Conservation (phyloP, 2,797 vertebrate species). For the Lindbergichthys nudifrons region DNA sequence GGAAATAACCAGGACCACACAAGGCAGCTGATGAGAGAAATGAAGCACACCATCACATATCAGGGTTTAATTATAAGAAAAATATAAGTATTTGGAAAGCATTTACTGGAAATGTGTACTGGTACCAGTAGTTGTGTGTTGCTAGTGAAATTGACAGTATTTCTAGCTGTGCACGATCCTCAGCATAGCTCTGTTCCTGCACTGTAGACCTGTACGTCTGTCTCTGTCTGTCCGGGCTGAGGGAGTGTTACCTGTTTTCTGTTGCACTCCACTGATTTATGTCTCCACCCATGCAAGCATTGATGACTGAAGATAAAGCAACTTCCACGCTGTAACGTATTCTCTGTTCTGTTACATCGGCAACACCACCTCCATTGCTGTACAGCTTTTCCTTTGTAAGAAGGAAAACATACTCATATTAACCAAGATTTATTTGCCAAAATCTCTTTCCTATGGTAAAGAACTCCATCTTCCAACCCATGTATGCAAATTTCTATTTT, state of each 20-base stretch:
- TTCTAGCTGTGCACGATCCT: conserved; percentile 44
- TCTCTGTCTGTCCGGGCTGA: conserved; percentile 43
- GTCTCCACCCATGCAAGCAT: conserved; percentile 54
- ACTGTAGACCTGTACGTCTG: conserved; percentile 47
- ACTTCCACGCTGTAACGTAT: conserved; percentile 47
- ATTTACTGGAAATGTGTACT: conserved; percentile 19
- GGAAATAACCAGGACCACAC: conserved; percentile 22
- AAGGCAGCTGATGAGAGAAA: conserved; percentile 60
- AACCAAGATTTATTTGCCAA: conserved; percentile 80
- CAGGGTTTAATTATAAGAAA: conserved; percentile 40
- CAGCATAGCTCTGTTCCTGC: conserved; percentile 66
- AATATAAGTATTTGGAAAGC: conserved; percentile 5
- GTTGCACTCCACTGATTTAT: conserved; percentile 50
- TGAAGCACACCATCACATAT: conserved; percentile 70
- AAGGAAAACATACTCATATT: conserved; percentile 70
- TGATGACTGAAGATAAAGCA: conserved; percentile 59
- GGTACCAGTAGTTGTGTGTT: not conserved
- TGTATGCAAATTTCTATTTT: conserved; percentile 85
- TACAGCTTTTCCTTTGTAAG: conserved; percentile 71
- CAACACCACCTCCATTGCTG: conserved; percentile 63
- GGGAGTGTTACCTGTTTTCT: conserved; percentile 51
- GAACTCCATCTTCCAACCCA: conserved; percentile 75
- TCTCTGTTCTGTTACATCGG: conserved; percentile 61
- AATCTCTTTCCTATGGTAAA: conserved; percentile 87
- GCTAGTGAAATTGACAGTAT: conserved; percentile 14